Evolutionary conservation across 2,797 vertebrate species (phyloP), one percentile per base, ranked within the genome.

Genomic region (Sebastes oblongus): DNA sequence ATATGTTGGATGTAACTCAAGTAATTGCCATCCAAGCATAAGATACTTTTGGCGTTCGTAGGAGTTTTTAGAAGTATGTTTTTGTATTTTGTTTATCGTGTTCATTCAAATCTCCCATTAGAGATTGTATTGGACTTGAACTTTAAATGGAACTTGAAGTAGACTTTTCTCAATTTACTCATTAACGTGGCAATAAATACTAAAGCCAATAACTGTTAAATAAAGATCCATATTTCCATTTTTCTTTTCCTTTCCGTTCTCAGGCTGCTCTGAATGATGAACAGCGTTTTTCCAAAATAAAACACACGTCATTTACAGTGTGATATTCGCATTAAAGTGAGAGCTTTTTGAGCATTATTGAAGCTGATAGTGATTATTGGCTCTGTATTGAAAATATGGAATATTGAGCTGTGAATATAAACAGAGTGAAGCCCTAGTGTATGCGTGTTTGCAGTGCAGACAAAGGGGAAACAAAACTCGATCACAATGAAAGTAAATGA

Each of bases 1-100:
- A 87, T 59, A 61, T 66, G 24, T 61, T 87, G 90, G 89, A 90
- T 68, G 50, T 9, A 13, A 84, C 42, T 90, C 83, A 86, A 87
- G 85, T 75, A 58, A 81, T 69, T 62, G 56, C 78, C 82, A 86
- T 88, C 87, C 85, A 91, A 88, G 80, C 78, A 78, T 75, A 84
- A 89, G 77, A 84, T 90, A 55, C 84, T 75, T 73, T 91, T 90
- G 88, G 87, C 80, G 0, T 32, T 13, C 1, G 11, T 13, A 2
- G 22, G 36, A 66, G 22, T 30, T 20, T 75, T 73, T 73, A 75
- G 72, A 78, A 30, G 7, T 18, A 6, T 67, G 56, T 84, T 81
- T 87, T 87, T 83, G 12, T 70, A 56, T 82, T 76, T 87, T 89
- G 75, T 84, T 91, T 81, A 80, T 82, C 78, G 39, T 68, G 54